These are phyloP conservation scores for Wiebesia pumilae DNA, from an alignment of 1,140 invertebrate genomes.

Conservation along the genomic window DNA sequence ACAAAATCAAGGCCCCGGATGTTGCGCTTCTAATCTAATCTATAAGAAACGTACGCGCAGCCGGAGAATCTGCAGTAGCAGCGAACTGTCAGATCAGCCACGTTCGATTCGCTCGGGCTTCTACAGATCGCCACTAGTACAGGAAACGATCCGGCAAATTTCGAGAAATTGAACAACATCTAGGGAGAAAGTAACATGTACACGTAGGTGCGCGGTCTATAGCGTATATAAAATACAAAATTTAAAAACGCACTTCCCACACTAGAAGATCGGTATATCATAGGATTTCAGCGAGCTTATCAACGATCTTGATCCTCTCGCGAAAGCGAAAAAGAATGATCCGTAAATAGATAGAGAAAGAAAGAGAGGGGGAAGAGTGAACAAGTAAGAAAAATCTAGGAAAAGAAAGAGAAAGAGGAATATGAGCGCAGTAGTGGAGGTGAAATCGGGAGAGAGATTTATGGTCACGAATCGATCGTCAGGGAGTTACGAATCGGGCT, in stretches of 20 bases:
- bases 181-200: no score
- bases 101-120: neutral
- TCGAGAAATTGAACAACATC: no score
- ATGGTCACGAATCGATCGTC: slow-evolving; percentile 50
- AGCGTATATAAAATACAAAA: neutral
- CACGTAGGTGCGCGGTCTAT: no score
- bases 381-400: neutral
- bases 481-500: slow-evolving; percentile 11
- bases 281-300: slow-evolving; percentile 36
- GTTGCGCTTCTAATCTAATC: neutral
- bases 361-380: neutral
- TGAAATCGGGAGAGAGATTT: slow-evolving; percentile 37
- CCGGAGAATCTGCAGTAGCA: neutral
- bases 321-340: neutral
- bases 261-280: slow-evolving; percentile 27
- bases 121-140: neutral
- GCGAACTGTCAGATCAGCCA: neutral
- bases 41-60: neutral
- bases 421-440: slow-evolving; percentile 1
- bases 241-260: slow-evolving; percentile 39
- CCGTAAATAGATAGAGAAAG: neutral
- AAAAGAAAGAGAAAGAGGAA: neutral
- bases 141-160: neutral
- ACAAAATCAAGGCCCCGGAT: neutral
- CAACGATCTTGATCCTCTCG: slow-evolving; percentile 25